Conservation (phyloP, 2,113 vertebrate genomes). For the Excalfactoria chinensis region DNA sequence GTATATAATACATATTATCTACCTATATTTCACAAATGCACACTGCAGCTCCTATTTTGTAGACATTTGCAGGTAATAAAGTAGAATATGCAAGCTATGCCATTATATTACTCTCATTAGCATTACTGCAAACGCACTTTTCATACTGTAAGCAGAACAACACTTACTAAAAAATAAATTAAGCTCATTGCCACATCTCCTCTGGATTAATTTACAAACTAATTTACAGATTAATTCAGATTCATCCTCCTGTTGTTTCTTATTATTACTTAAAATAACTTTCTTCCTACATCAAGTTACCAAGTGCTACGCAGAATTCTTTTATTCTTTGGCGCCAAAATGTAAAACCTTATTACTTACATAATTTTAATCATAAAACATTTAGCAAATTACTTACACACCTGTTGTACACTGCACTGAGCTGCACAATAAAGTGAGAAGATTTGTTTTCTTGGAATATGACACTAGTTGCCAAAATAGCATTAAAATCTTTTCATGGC, state of each 20-base stretch:
- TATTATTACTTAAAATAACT: not conserved
- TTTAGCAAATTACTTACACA: slow-evolving; percentile 48
- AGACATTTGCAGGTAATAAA: not conserved
- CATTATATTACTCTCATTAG: not conserved
- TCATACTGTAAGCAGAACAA: not conserved
- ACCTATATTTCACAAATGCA: not conserved
- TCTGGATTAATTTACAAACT: slow-evolving; percentile 22
- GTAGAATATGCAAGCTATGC: not conserved
- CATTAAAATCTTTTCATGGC: slow-evolving; percentile 48
- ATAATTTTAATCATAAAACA: slow-evolving; percentile 46
- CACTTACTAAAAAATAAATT: not conserved
- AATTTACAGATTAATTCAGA: slow-evolving; percentile 39
- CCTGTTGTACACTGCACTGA: not conserved
- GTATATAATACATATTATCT: not conserved
- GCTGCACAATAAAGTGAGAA: slow-evolving; percentile 34
- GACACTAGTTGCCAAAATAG: slow-evolving; percentile 20
- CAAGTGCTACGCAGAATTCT: not conserved
- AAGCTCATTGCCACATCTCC: not conserved
- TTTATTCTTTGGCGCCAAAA: not conserved
- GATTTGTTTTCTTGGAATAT: slow-evolving; percentile 42
- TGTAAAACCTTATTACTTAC: slow-evolving; percentile 41
- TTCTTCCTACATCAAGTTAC: not conserved
- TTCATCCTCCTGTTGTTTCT: not conserved
- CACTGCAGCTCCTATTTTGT: not conserved
- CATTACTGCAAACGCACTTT: not conserved